Evolutionary conservation across 2,888 invertebrate genomes (phyloP).

Genomic region (Aleiodes testaceus): DNA sequence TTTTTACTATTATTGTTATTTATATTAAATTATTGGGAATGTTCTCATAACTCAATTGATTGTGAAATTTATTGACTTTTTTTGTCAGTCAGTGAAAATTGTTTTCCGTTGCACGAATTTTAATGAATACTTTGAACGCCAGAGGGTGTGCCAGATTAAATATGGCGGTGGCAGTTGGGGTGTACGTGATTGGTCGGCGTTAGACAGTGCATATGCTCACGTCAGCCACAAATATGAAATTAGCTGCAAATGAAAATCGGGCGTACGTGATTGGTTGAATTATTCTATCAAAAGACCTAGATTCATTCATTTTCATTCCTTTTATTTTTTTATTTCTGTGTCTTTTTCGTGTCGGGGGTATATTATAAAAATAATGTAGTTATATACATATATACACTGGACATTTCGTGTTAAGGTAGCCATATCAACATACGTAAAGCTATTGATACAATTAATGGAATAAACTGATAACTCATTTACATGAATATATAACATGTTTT

Average conservation of each 20-base stretch:
- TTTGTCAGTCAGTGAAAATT: no score
- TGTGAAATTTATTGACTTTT: no score
- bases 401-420: constrained; percentile 43
- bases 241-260: constrained; percentile 8
- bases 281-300: constrained; percentile 19
- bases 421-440: constrained; percentile 43
- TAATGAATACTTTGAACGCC: no score
- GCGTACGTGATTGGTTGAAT: constrained; percentile 18
- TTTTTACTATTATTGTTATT: no score
- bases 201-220: not conserved
- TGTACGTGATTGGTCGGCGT: no score
- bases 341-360: not conserved
- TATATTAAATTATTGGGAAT: no score
- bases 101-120: no score
- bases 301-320: constrained; percentile 8
- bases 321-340: constrained; percentile 6
- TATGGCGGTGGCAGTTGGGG: no score
- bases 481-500: constrained; percentile 35
- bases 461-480: constrained; percentile 36
- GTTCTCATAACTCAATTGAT: no score
- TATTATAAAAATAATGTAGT: constrained; percentile 27
- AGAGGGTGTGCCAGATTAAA: no score
- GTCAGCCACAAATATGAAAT: constrained; percentile 17
- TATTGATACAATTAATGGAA: constrained; percentile 36
- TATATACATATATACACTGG: constrained; percentile 12